These are phyloP conservation scores for Sylvia borin DNA, from an alignment of 2,797 vertebrate species.

Conservation along the genomic window DNA sequence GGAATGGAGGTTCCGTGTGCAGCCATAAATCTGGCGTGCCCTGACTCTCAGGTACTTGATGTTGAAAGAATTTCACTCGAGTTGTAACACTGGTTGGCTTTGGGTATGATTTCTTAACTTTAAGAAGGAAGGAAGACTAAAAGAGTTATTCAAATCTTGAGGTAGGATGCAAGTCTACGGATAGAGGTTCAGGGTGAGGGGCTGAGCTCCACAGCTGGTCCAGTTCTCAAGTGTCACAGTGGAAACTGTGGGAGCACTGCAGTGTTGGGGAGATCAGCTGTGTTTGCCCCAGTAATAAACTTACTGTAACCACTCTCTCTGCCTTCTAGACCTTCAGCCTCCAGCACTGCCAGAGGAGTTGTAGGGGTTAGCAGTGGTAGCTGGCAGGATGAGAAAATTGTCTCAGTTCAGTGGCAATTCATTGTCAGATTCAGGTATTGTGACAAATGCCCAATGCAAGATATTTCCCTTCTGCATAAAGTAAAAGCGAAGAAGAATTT, in stretches of 20 bases:
- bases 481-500: neutral
- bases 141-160: neutral
- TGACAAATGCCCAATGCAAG: neutral
- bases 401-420: neutral
- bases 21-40: conserved; percentile 15
- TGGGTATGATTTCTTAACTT: neutral
- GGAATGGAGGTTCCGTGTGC: neutral
- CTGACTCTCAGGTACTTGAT: neutral
- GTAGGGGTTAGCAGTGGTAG: neutral
- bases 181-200: neutral
- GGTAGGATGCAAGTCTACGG: neutral
- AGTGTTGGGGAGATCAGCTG: neutral
- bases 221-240: neutral
- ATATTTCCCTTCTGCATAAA: neutral
- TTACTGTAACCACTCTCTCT: neutral
- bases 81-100: neutral
- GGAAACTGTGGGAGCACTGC: neutral
- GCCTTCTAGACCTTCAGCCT: neutral
- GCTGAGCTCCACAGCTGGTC: neutral
- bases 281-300: neutral
- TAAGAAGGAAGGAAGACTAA: neutral
- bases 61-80: neutral
- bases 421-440: neutral
- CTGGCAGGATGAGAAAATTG: neutral
- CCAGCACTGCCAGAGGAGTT: neutral